Evolutionary conservation across 92 coral and sea anemone genomes (phyloP), one percentile per base, ranked within the genome.

Genomic region (Desmophyllum pertusum): DNA sequence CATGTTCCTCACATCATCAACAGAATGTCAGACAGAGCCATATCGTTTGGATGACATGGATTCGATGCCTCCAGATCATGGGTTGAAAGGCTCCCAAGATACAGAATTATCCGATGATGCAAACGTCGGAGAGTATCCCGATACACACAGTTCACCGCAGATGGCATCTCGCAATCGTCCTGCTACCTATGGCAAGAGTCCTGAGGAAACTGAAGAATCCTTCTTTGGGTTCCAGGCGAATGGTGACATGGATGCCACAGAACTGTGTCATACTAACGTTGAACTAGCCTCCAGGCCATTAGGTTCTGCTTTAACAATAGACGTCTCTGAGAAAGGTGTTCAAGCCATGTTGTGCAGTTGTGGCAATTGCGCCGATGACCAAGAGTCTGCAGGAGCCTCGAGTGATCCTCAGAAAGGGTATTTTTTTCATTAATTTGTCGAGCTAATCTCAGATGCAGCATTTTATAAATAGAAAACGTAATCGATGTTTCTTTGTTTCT

Each of bases 321-420:
- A 80, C 37, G 40, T 72, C 62, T 66, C 55, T 3, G 86, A 82
- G 55, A 72, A 51, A 59, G 72, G 79, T 30, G 71, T 79, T 33
- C 86, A 82, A 59, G 79, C 62, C 18, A 18, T 41, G 72, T 55
- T 82, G 48, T 82, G 86, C 61, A 64, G 72, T 23, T 82, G 86
- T 72, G 79, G 86, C 25, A 40, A 27, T 38, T 45, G 48, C 43
- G 63, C 73, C 31, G 85, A 81, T 36, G 76, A 81, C 48, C 68
- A 37, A 53, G 36, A 14, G 38, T 69, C 38, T 23, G 25, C 85
- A 27, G 23, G 38, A 25, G 42, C 25, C 25, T 31, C 84, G 23
- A 81, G 53, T 3, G 70, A 73, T 72, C 39, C 43, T 39, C 79
- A 71, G 71, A 71, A 17, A 38, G 70, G 86, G 86, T 82, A 82